Evolutionary conservation across 2,113 vertebrate genomes (phyloP).

Genomic region (Micronycteris hirsuta): DNA sequence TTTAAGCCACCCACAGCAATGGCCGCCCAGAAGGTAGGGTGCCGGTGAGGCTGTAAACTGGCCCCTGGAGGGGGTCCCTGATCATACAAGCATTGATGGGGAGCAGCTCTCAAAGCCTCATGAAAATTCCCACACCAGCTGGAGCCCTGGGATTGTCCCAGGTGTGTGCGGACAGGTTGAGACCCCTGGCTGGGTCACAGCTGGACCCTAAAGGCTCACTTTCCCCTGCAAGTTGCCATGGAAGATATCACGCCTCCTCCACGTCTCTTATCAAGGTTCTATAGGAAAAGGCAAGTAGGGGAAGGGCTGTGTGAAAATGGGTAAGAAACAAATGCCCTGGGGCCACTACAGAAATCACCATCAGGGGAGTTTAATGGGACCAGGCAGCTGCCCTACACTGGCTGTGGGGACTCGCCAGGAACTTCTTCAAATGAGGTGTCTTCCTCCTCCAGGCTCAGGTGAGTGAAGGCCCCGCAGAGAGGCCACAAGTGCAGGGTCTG

Average conservation of each 20-base stretch:
- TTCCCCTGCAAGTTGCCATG: neutral
- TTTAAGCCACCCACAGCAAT: neutral
- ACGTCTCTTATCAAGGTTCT: neutral
- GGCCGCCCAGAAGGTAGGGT: neutral
- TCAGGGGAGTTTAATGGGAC: neutral
- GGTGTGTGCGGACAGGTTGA: neutral
- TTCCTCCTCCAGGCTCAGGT: neutral
- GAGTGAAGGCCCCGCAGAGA: neutral
- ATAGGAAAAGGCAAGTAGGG: neutral
- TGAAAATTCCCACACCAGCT: neutral
- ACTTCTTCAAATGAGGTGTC: neutral
- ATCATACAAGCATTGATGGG: neutral
- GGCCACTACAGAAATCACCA: neutral
- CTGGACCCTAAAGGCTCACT: neutral
- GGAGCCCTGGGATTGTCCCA: neutral
- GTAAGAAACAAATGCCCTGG: neutral
- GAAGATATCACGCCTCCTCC: neutral
- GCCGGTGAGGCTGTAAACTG: neutral
- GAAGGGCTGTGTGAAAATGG: neutral
- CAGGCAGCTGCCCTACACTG: neutral
- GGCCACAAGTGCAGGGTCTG: accelerated
- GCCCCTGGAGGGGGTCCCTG: neutral
- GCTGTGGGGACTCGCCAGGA: neutral
- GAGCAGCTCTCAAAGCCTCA: neutral
- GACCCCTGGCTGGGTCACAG: neutral